phyloP scores from a whole-genome alignment of 1,140 invertebrate genomes.

The Trachelipus rathkii region DNA sequence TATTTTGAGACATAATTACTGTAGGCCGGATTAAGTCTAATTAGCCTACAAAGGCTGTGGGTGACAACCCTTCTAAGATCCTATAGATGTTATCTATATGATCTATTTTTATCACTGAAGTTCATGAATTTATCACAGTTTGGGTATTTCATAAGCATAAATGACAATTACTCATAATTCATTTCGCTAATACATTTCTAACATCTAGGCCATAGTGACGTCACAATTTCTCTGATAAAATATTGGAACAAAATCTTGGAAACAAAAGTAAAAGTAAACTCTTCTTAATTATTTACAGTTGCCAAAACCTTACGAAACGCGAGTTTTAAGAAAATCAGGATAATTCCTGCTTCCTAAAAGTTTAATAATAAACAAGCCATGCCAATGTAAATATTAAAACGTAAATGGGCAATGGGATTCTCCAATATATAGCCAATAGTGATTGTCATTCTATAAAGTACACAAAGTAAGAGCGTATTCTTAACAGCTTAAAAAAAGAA shows the following conservation, averaged over 20 bases:
- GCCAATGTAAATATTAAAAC: too few relatives aligned
- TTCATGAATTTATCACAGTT: constrained; percentile 10
- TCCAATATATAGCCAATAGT: too few relatives aligned
- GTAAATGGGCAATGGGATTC: too few relatives aligned
- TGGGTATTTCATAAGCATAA: neutral
- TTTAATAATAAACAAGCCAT: too few relatives aligned
- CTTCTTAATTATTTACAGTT: neutral
- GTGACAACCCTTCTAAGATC: neutral
- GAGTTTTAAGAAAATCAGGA: too few relatives aligned
- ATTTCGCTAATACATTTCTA: neutral
- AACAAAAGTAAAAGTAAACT: neutral
- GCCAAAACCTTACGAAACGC: too few relatives aligned
- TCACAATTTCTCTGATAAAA: neutral
- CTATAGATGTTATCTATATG: constrained; percentile 13
- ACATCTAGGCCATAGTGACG: constrained; percentile 9
- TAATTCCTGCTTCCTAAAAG: too few relatives aligned
- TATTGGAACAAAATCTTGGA: neutral
- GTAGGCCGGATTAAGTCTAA: neutral
- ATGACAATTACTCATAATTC: neutral
- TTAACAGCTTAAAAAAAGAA: too few relatives aligned
- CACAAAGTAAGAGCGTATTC: too few relatives aligned
- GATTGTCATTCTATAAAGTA: too few relatives aligned
- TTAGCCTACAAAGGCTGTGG: neutral
- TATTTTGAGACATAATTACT: neutral
- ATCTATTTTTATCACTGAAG: constrained; percentile 5